Evolutionary conservation across 1,140 invertebrate species (phyloP).

Genomic region (Brachionus rubens): DNA sequence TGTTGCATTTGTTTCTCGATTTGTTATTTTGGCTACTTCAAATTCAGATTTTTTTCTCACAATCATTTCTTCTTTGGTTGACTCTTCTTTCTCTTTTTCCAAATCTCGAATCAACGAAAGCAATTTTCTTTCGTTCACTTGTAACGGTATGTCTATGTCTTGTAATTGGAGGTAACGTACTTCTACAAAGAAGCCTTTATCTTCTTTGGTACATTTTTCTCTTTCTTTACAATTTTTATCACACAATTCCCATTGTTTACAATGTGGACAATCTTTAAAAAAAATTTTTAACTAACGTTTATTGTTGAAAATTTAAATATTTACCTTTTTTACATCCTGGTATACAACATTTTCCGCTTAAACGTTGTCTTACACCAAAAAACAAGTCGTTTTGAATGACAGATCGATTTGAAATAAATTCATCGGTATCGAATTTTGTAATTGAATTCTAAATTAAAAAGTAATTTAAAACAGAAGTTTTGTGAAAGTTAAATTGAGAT

Average conservation of each 20-base stretch:
- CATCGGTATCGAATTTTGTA: conserved; percentile 50
- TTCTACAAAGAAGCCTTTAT: conserved; percentile 54
- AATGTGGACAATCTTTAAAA: conserved; percentile 6
- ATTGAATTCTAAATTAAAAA: conserved; percentile 49
- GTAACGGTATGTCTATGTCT: conserved; percentile 50
- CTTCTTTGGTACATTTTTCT: conserved; percentile 48
- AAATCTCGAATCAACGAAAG: conserved; percentile 51
- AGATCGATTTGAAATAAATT: conserved; percentile 49
- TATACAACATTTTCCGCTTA: neutral
- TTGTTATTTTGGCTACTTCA: conserved; percentile 50
- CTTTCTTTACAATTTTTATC: conserved; percentile 49
- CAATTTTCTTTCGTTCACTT: conserved; percentile 52
- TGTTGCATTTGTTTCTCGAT: too few relatives aligned
- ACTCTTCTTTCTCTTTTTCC: conserved; percentile 51
- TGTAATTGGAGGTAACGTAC: conserved; percentile 54
- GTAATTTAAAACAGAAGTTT: neutral
- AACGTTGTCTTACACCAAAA: conserved; percentile 50
- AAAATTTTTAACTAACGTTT: neutral
- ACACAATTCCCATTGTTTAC: conserved; percentile 48
- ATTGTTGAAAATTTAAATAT: neutral
- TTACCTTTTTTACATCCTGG: conserved; percentile 43
- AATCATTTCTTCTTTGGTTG: conserved; percentile 52
- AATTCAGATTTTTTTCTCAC: conserved; percentile 52
- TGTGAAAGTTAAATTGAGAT: too few relatives aligned
- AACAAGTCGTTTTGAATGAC: conserved; percentile 50